A percentile compares a stretch with the other conserved stretches of the same genome.
phyloP scores from a whole-genome alignment of 2,888 invertebrate genomes.

The Callosobruchus maculatus region DNA sequence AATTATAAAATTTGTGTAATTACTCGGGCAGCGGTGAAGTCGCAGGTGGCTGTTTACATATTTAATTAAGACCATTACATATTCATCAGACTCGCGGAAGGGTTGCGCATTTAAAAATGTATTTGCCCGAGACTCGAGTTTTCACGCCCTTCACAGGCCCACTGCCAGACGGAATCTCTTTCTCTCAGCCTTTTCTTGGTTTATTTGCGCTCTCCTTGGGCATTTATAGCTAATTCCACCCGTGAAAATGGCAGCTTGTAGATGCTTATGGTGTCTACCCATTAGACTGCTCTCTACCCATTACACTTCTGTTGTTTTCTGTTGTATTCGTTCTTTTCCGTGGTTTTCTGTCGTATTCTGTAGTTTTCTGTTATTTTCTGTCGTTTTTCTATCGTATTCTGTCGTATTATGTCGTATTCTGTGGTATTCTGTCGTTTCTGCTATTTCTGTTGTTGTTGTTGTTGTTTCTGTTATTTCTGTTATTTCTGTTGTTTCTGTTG shows the following conservation, averaged over 20 bases:
- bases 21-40: conserved; percentile 42
- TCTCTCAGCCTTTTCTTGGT: conserved; percentile 14
- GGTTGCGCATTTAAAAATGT: conserved; percentile 32
- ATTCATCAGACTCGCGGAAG: conserved; percentile 44
- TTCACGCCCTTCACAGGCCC: conserved; percentile 23
- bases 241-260: background rate
- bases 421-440: too few species aligned
- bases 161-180: conserved; percentile 1
- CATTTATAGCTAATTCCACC: background rate
- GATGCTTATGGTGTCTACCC: too few species aligned
- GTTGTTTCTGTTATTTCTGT: too few species aligned
- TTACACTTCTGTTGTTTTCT: too few species aligned
- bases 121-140: conserved; percentile 16
- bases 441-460: too few species aligned
- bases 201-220: conserved; percentile 1
- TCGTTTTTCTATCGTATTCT: too few species aligned
- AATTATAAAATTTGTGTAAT: conserved; percentile 49
- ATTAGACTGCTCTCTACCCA: too few species aligned
- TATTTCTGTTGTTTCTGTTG: too few species aligned
- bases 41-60: conserved; percentile 48
- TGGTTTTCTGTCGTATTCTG: too few species aligned
- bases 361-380: too few species aligned
- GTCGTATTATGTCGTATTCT: too few species aligned
- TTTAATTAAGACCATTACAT: conserved; percentile 51
- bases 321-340: too few species aligned